Base-by-base conservation (phyloP, 2,797 vertebrate genomes). In the Leucoraja ocellata region DNA sequence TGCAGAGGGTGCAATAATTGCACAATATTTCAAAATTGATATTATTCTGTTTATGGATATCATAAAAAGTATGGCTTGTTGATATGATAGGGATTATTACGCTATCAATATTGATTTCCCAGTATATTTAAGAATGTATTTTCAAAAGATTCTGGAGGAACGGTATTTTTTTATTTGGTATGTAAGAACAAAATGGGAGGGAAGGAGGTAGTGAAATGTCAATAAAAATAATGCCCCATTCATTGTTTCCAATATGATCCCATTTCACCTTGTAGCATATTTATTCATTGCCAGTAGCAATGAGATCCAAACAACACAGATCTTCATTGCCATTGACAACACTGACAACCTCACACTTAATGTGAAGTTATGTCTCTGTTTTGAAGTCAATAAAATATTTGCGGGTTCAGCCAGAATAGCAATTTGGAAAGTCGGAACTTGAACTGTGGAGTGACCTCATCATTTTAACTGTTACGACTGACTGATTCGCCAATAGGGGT, bases 211-310 rank as follows among this genome's bases (percentile, higher is more conserved):
- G 11, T 54, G 79, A 86, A 61, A 86, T n/a, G 58, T 86, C 58
- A 86, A 86, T 86, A 86, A 86, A 86, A 88, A 68, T 88, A 32
- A 88, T 7, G 14, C 84, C 63, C 84, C 84, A 68, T 68, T 88
- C 84, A 65, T 88, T 88, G 84, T 88, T 88, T 36, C 84, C 61
- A 68, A 65, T 32, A 88, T 88, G 84, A 88, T 88, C n/a, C 84
- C 10, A 32, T 65, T 88, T 88, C 61, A 88, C 84, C 84, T 88
- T 88, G 84, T 88, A 88, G 84, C 84, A 68, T 32, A 88, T 88
- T 88, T 88, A 88, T 86, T 63, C 83, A 86, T 86, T 63, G 83
- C 83, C 83, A 86, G 83, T 65, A 86, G 83, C 83, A 86, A 86
- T 88, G 84, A 88, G 84, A 88, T 63, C 61, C 32, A 88, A 65